Evolutionary conservation across 2,888 invertebrate species (phyloP).

Genomic region (Minunthozetes semirufus): DNA sequence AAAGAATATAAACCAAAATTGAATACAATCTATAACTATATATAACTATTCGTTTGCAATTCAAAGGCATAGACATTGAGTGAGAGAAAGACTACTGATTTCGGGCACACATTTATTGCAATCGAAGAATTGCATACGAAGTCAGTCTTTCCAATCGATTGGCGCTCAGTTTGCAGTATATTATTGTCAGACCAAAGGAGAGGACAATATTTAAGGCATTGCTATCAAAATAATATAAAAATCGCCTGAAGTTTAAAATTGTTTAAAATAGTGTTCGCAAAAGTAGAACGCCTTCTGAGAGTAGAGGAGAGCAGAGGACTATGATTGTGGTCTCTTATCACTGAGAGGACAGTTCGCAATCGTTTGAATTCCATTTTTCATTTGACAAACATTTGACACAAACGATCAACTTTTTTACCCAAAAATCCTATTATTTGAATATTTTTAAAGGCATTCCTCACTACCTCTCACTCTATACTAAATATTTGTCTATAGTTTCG

Average conservation of each 20-base stretch:
- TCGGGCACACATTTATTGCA: conserved; percentile 9
- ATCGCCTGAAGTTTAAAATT: conserved; percentile 25
- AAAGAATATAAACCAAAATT: neutral
- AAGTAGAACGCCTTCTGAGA: conserved; percentile 4
- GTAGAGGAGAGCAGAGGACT: neutral
- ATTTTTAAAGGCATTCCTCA: too few relatives aligned
- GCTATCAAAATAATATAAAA: conserved; percentile 23
- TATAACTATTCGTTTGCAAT: conserved; percentile 4
- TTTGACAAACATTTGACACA: conserved; percentile 23
- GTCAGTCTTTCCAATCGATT: conserved; percentile 26
- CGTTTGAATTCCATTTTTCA: conserved; percentile 26
- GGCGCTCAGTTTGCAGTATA: neutral
- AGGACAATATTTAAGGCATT: conserved; percentile 20
- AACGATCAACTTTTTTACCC: neutral
- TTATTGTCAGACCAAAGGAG: neutral
- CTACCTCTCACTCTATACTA: too few relatives aligned
- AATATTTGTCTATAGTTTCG: too few relatives aligned
- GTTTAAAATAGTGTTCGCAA: neutral
- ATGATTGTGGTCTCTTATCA: conserved; percentile 31
- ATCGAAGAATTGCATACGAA: neutral
- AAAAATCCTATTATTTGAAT: too few relatives aligned
- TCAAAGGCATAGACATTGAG: neutral
- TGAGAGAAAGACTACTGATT: conserved; percentile 12
- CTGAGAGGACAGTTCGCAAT: conserved; percentile 8
- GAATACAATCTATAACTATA: conserved; percentile 19